These are phyloP conservation scores for Tanytarsus gracilentus DNA, from an alignment of 2,888 invertebrate species.

Conservation along the genomic window DNA sequence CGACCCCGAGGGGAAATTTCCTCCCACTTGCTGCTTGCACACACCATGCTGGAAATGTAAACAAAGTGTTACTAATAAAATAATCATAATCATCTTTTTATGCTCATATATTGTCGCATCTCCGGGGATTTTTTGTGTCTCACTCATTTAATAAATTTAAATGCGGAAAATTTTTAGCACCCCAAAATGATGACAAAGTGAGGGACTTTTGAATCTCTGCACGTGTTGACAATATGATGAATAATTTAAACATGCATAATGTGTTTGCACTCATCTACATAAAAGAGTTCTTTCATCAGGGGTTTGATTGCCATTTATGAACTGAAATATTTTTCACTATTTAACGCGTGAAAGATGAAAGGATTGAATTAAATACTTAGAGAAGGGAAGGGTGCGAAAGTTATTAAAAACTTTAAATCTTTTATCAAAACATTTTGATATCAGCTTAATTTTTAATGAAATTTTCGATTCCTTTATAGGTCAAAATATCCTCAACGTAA, in stretches of 20 bases:
- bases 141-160: conserved; percentile 28
- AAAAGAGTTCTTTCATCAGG: not conserved
- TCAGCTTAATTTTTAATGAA: too few relatives aligned
- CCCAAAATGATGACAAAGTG: not conserved
- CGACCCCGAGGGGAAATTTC: too few relatives aligned
- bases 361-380: too few relatives aligned
- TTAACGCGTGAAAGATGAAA: conserved; percentile 6
- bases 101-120: not conserved
- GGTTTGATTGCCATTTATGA: too few relatives aligned
- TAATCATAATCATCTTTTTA: conserved; percentile 27
- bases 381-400: too few relatives aligned
- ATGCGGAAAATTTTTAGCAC: conserved; percentile 20
- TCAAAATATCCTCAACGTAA: too few relatives aligned
- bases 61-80: conserved; percentile 29
- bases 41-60: conserved; percentile 17
- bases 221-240: conserved; percentile 27
- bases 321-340: not conserved
- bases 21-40: conserved; percentile 18
- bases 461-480: too few relatives aligned
- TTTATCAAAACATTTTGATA: too few relatives aligned
- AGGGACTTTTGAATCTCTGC: conserved; percentile 11
- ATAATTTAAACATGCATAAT: conserved; percentile 26
- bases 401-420: too few relatives aligned
- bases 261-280: not conserved
- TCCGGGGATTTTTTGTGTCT: too few relatives aligned